These are phyloP conservation scores for Argyra leucocephala DNA, from an alignment of 2,888 invertebrate species.

Conservation along the genomic window DNA sequence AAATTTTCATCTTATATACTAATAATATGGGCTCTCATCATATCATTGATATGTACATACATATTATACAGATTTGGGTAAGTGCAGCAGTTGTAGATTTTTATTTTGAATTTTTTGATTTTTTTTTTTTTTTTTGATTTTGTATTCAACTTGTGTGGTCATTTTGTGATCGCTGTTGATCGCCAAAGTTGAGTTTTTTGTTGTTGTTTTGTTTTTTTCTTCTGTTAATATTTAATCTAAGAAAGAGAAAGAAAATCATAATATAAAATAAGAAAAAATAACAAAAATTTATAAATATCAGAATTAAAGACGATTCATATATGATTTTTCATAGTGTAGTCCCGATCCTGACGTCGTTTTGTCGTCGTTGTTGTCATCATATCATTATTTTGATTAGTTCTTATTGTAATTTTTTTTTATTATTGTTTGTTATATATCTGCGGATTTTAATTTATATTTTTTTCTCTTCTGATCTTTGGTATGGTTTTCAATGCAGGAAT, in stretches of 20 bases:
- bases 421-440: not conserved
- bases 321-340: not conserved
- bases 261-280: not conserved
- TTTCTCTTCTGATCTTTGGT: not conserved
- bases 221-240: not conserved
- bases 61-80: not conserved
- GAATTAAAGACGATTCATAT: not conserved
- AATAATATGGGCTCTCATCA: constrained; percentile 1
- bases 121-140: not conserved
- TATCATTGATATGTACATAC: not conserved
- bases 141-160: not conserved
- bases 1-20: no score
- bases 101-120: not conserved
- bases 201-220: not conserved
- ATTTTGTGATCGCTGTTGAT: not conserved
- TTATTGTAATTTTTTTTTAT: not conserved
- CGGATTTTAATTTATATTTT: not conserved
- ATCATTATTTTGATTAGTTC: not conserved
- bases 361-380: not conserved
- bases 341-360: not conserved
- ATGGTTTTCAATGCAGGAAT: not conserved
- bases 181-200: not conserved
- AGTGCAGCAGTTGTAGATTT: not conserved
- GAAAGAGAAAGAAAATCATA: not conserved
- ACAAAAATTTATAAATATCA: not conserved